Conservation (phyloP, 2,113 vertebrate genomes). For the Lycaon pictus region DNA sequence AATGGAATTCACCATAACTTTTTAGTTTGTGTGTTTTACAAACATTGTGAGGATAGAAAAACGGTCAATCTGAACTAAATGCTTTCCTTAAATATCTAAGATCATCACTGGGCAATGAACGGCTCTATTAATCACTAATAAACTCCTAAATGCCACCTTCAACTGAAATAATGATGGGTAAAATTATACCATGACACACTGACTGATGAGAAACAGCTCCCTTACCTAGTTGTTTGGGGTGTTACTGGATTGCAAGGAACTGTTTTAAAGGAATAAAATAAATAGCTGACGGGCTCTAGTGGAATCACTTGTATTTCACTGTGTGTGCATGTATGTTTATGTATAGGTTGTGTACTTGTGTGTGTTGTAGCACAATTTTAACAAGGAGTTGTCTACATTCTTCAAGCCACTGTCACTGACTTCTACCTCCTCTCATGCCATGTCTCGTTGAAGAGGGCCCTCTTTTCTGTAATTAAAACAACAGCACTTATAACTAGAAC, state of each 20-base stretch:
- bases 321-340: neutral
- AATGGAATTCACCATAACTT: constrained; percentile 75
- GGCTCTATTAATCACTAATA: constrained; percentile 82
- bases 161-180: constrained; percentile 81
- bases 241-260: constrained; percentile 56
- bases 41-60: constrained; percentile 66
- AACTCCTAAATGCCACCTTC: constrained; percentile 79
- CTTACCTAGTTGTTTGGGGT: constrained; percentile 74
- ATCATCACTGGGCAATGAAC: constrained; percentile 77
- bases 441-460: constrained; percentile 38
- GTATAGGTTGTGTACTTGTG: neutral
- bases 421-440: constrained; percentile 34
- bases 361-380: constrained; percentile 52
- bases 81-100: constrained; percentile 78
- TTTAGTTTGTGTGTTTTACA: constrained; percentile 80
- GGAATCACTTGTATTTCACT: constrained; percentile 2
- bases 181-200: constrained; percentile 83
- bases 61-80: constrained; percentile 63
- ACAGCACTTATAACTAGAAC: constrained; percentile 1
- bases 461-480: constrained; percentile 70
- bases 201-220: constrained; percentile 80
- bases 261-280: constrained; percentile 78
- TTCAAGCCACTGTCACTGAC: constrained; percentile 57
- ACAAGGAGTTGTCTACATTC: constrained; percentile 56
- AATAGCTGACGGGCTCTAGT: constrained; percentile 65